Percentiles rank a stretch among this genome's conserved stretches.
phyloP scores from a whole-genome alignment of 2,797 vertebrate genomes.

The Anomalospiza imberbis region DNA sequence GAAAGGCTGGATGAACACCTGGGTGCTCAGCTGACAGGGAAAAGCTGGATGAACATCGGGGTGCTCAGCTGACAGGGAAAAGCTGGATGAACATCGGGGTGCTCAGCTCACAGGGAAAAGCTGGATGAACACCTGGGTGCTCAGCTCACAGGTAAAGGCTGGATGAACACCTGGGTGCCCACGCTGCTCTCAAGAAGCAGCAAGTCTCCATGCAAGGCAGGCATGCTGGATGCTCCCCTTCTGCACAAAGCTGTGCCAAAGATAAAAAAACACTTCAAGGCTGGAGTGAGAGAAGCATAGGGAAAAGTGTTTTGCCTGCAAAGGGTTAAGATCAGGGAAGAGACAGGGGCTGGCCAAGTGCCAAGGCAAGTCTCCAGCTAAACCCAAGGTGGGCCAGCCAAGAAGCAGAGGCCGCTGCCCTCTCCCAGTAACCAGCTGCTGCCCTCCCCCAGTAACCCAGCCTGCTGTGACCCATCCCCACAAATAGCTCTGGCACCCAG shows the following conservation, averaged over 20 bases:
- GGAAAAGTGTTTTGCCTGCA: neutral
- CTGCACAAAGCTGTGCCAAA: neutral
- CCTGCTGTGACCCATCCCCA: neutral
- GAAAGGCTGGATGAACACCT: neutral
- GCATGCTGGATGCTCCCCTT: neutral
- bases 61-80: neutral
- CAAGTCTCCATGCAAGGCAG: neutral
- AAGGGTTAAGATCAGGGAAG: conserved; percentile 27
- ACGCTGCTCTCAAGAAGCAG: neutral
- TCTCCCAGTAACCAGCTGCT: conserved; percentile 32
- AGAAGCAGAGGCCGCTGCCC: conserved; percentile 31
- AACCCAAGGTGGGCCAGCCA: conserved; percentile 11
- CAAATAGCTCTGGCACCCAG: neutral
- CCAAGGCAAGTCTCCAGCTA: conserved; percentile 31
- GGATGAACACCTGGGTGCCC: neutral
- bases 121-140: neutral
- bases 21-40: accelerated
- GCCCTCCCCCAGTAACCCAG: conserved; percentile 9
- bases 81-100: neutral
- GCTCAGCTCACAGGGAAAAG: accelerated
- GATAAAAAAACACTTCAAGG: neutral
- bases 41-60: neutral
- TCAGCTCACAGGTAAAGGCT: neutral
- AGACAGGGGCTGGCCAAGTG: neutral
- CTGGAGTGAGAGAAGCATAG: neutral